Evolutionary conservation across 1,140 invertebrate genomes (phyloP), one percentile per base, ranked within the genome.

Genomic region (Anastrepha ludens): DNA sequence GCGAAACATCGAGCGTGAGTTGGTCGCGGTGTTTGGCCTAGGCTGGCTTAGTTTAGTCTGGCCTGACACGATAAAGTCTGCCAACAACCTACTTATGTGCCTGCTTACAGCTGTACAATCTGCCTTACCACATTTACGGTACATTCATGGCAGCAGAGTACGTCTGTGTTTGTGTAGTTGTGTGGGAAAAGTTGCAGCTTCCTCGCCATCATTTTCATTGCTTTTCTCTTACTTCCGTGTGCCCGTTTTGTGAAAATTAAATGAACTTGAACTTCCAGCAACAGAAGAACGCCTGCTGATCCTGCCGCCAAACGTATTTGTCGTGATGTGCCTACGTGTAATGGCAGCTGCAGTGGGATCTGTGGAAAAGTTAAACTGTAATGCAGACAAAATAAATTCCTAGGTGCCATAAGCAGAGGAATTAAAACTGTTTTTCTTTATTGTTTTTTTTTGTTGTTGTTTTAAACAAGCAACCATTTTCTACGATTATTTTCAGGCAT

Each of bases 201-300:
- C 64, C 29, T 39, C 20, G n/a, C 64, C 20, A 1, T 39, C 3
- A 20, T 55, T 55, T 55, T 55, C 11, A 11, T 39, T 29, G n/a
- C 29, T 29, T 20, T 39, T 60, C 55, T 55, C 81, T 87, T 59
- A 58, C 29, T 78, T 6, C 4, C 50, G 55, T 78, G 15, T n/a
- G 15, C 29, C n/a, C 74, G 3, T 74, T 86, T 67, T 85, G 44
- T 85, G 58, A 20, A 74, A 88, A 88, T 88, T 88, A 88, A 88
- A 88, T 86, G 87, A 88, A 88, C 87, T 88, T 88, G 87, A 88
- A 88, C 78, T 85, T 87, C 70, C 55, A 78, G 55, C 41, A 78
- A 62, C 58, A 62, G 64, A 59, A 81, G 58, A 59, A 81, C 20
- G 58, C 50, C 65, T 47, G 65, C 78, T 85, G 59, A 11, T 29